Conservation (phyloP, 2,888 invertebrate species). For the Cataglyphis livida region DNA sequence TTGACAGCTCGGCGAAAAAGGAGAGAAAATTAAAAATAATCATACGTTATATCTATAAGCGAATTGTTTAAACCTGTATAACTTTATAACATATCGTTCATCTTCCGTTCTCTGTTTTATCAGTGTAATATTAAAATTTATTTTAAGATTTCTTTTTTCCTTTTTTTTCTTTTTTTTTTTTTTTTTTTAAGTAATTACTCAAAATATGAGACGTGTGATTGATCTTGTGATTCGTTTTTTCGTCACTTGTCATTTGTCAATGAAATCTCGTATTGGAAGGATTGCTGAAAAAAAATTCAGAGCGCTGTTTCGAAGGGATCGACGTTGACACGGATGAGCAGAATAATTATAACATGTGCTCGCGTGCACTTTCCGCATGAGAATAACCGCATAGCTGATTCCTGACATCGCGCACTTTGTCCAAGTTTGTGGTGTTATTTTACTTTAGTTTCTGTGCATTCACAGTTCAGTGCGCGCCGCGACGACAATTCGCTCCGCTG, state of each 20-base stretch:
- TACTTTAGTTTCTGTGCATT: conserved; percentile 49
- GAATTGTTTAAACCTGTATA: conserved; percentile 7
- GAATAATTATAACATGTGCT: conserved; percentile 12
- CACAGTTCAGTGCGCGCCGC: conserved; percentile 64
- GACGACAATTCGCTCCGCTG: conserved; percentile 65
- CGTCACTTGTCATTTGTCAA: background rate
- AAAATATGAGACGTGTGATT: background rate
- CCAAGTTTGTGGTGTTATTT: conserved; percentile 40
- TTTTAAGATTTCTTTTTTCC: background rate
- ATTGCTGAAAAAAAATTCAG: background rate
- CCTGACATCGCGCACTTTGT: conserved; percentile 15
- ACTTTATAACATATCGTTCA: conserved; percentile 16
- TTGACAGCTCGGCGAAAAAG: conserved; percentile 42
- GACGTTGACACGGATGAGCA: background rate
- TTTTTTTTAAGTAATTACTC: background rate
- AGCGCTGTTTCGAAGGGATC: background rate
- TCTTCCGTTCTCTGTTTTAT: background rate
- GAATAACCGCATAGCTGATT: background rate
- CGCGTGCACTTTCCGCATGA: background rate
- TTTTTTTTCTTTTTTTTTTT: background rate
- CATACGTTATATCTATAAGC: conserved; percentile 28
- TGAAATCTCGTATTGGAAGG: background rate
- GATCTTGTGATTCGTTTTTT: background rate
- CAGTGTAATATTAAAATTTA: conserved; percentile 35
- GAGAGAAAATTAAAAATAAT: conserved; percentile 37